Percentiles rank a stretch among this genome's conserved stretches.
These are phyloP conservation scores for human (Homo sapiens) DNA, from an alignment of 2,113 vertebrate species.

Conservation along the genomic window DNA sequence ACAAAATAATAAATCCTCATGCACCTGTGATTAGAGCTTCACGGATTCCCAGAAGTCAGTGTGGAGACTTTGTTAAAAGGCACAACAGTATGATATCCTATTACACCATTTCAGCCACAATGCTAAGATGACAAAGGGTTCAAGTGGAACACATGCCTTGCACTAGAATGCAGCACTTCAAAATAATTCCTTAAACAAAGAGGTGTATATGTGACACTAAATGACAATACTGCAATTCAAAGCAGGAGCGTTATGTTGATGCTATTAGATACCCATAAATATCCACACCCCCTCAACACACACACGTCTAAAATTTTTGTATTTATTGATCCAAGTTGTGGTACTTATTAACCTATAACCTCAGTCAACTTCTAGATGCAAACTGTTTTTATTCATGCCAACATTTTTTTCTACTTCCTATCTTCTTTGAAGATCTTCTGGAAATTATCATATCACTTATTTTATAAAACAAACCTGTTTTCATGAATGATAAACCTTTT, in stretches of 20 bases:
- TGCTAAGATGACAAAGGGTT: background rate
- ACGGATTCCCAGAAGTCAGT: background rate
- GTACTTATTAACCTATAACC: background rate
- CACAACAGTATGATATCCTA: background rate
- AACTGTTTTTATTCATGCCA: background rate
- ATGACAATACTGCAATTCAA: background rate
- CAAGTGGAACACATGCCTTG: background rate
- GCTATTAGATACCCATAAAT: background rate
- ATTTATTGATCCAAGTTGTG: background rate
- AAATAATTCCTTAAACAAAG: background rate
- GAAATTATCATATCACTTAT: slow-evolving; percentile 14
- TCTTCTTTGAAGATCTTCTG: background rate
- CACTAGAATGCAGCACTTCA: background rate
- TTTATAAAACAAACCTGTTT: background rate
- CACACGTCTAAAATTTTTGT: background rate
- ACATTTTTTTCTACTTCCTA: background rate
- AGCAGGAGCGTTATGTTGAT: background rate
- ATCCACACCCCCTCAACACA: background rate
- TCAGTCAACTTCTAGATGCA: background rate
- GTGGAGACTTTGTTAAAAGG: background rate
- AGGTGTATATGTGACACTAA: background rate
- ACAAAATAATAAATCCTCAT: background rate
- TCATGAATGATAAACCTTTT: background rate
- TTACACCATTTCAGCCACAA: background rate
- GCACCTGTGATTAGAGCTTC: background rate